These are phyloP conservation scores for Drosophila biarmipes DNA, from an alignment of 1,140 invertebrate species.

Conservation along the genomic window DNA sequence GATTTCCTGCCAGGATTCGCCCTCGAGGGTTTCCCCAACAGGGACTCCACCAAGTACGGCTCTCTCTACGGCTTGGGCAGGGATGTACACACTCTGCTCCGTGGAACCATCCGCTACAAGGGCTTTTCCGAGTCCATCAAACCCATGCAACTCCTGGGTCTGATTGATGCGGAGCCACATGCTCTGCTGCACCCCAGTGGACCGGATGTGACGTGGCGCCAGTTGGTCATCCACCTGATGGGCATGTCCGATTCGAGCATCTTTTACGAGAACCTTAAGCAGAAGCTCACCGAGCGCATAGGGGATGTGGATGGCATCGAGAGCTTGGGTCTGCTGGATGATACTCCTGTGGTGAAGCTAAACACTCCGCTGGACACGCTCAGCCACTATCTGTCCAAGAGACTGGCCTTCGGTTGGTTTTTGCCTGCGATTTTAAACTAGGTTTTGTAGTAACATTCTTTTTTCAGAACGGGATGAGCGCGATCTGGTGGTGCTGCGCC, in stretches of 20 bases:
- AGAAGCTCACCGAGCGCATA: slow-evolving; percentile 90
- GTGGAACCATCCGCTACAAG: slow-evolving; percentile 96
- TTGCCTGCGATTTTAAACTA: background rate
- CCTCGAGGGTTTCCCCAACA: slow-evolving; percentile 97
- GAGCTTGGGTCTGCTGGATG: slow-evolving; percentile 93
- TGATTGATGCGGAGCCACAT: slow-evolving; percentile 94
- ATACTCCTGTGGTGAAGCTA: slow-evolving; percentile 92
- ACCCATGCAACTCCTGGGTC: slow-evolving; percentile 93
- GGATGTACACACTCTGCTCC: slow-evolving; percentile 94
- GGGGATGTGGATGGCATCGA: slow-evolving; percentile 91
- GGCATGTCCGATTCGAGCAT: slow-evolving; percentile 94
- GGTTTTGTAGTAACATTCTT: background rate
- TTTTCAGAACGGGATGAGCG: slow-evolving; percentile 89
- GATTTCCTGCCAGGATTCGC: slow-evolving; percentile 98
- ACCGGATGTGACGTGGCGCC: slow-evolving; percentile 98
- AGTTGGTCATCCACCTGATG: slow-evolving; percentile 94
- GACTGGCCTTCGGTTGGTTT: slow-evolving; percentile 91
- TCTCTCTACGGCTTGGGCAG: slow-evolving; percentile 93
- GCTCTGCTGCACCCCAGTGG: slow-evolving; percentile 96
- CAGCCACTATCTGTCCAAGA: slow-evolving; percentile 94
- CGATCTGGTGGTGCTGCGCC: slow-evolving; percentile 97
- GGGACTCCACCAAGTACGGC: slow-evolving; percentile 96
- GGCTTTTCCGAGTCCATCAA: slow-evolving; percentile 95
- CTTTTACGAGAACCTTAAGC: slow-evolving; percentile 96
- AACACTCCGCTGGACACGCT: slow-evolving; percentile 96